Base-by-base conservation (phyloP, 2,888 invertebrate genomes). In the Melikaiella ostensackeni region DNA sequence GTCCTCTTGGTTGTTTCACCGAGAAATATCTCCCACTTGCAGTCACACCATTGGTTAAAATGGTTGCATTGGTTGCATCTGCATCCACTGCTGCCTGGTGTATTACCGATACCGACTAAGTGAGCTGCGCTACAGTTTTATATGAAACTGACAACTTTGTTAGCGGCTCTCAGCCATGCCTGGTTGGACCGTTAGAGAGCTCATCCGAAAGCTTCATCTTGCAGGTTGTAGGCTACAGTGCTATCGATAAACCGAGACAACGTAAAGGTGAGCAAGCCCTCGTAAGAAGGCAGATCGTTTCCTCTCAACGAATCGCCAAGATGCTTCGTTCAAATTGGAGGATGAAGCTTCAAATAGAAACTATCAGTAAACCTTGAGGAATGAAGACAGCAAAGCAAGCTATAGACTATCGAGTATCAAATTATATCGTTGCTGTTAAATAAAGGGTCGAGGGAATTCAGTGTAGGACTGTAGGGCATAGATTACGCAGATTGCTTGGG, bases 131-230 rank as follows among this genome's bases (percentile, higher is more conserved):
- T 27, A 9, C 46, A 27, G 70, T 11, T 50, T 50, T 70, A 70
- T 70, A 70, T 70, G 30, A 76, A 77, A 79, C 84, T 87, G 88
- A 88, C 86, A 87, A 87, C 88, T 89, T 85, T 88, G 88, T 89
- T 88, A 88, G 86, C 83, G 83, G 80, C 82, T 66, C 80, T 80
- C 81, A 27, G 11, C 33, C 57, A 21, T 57, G 35, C 75, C 79
- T 78, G 82, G 79, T 79, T 74, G 76, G 73, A 79, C 76, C 78
- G 74, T 76, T 70, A 74, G 59, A 42, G 75, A 70, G 77, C 75
- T 75, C 70, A 75, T 80, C 73, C 42, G 76, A 76, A 77, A 79
- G 79, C 57, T 79, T 70, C 77, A 76, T 75, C 75, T 76, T 80
- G 76, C 79, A 75, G 78, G 78, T 82, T 83, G 79, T 82, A 80